Percentiles rank a stretch among this genome's conserved stretches.
phyloP scores from a whole-genome alignment of 2,888 invertebrate genomes.

The Callyntrura guangdongensis region DNA sequence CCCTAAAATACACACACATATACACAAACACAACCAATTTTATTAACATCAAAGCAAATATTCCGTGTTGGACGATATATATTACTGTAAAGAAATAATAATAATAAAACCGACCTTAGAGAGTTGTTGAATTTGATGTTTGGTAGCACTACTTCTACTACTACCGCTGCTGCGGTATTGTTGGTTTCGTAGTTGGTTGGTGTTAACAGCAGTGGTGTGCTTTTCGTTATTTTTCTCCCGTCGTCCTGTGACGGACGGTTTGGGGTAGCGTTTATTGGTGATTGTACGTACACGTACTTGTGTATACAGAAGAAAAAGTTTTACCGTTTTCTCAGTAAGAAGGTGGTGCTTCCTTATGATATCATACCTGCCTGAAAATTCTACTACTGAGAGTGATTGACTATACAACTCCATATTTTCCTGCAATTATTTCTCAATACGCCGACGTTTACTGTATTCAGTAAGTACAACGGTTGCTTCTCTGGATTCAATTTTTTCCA shows the following conservation, averaged over 20 bases:
- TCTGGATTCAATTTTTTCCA: constrained; percentile 13
- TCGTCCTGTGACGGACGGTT: constrained; percentile 12
- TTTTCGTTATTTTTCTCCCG: constrained; percentile 37
- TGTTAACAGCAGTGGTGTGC: constrained; percentile 36
- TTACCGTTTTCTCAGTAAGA: not conserved
- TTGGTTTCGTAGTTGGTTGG: constrained; percentile 37
- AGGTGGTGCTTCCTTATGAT: constrained; percentile 40
- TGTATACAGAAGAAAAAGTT: constrained; percentile 3
- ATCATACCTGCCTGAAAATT: constrained; percentile 23
- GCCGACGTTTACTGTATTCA: not conserved
- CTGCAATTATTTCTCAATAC: constrained; percentile 40
- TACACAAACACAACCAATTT: not conserved
- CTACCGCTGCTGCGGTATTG: constrained; percentile 10
- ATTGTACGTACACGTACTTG: not conserved
- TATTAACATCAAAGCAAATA: not conserved
- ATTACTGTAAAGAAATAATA: constrained; percentile 27
- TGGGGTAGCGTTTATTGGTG: constrained; percentile 47
- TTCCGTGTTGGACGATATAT: not conserved
- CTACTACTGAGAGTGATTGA: constrained; percentile 38
- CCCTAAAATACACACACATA: not conserved
- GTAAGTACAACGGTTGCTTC: not conserved
- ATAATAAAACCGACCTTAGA: not conserved
- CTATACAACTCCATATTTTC: constrained; percentile 32
- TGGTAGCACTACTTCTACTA: not conserved
- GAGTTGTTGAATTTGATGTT: not conserved